Conservation (phyloP, 2,797 vertebrate species). For the Premnoplex brunnescens region DNA sequence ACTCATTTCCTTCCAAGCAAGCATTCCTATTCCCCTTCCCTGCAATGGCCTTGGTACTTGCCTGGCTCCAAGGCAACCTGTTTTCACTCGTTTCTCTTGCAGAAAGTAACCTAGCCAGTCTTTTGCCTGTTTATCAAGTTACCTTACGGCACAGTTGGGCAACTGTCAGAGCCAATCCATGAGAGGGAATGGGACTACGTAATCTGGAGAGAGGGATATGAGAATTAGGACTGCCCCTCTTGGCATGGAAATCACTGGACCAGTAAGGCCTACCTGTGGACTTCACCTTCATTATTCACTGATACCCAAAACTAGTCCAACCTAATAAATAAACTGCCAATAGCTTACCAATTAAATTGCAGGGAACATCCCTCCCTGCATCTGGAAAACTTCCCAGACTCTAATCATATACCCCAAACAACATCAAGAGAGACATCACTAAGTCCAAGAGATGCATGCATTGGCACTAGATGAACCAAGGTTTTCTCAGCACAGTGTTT, state of each 20-base stretch:
- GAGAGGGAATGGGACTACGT: neutral
- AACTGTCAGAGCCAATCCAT: neutral
- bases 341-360: neutral
- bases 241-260: accelerated
- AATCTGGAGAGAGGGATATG: neutral
- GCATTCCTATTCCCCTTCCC: neutral
- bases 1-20: neutral
- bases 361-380: neutral
- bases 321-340: neutral
- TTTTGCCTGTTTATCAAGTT: neutral
- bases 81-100: neutral
- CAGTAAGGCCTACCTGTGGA: neutral
- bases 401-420: neutral
- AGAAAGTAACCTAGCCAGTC: neutral
- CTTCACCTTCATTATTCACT: neutral
- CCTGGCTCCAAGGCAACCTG: neutral
- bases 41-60: neutral
- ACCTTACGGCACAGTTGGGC: neutral
- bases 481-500: neutral
- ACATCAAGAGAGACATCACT: neutral
- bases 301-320: neutral
- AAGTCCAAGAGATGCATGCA: neutral
- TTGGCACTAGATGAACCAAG: neutral
- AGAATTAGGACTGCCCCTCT: neutral
- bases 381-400: neutral